Base-by-base conservation (phyloP, 2,113 vertebrate genomes). In the Podiceps cristatus region DNA sequence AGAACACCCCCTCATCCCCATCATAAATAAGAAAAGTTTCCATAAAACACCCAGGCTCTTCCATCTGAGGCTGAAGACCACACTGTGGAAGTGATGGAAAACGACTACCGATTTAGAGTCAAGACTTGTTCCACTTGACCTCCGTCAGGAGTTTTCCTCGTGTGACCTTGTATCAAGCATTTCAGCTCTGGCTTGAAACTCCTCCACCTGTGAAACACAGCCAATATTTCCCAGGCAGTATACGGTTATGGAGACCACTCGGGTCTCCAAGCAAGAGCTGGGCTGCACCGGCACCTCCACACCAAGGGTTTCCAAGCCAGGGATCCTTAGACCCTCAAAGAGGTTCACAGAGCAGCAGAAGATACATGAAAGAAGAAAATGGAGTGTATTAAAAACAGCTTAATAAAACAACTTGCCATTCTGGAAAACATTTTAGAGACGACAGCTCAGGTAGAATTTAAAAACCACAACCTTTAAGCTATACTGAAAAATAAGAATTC, bases 1-100 rank as follows among this genome's bases (percentile, higher is more conserved):
- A 47, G 71, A 66, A 20, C 91, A 79, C 78, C 82, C 76, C 75
- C 86, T 88, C 62, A 67, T 35, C 12, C 82, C 74, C 74, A 74
- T 1, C 71, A 19, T 1, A 75, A 95, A 73, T 27, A 55, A 44
- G 74, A 47, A 50, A 44, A 78, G 47, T 49, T 77, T 20, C 63
- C 50, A 18, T 13, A 33, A 33, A 23, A 55, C 62, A 47, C 33
- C 29, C 86, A 18, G 47, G 75, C 71, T 92, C 78, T 58, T 69
- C 82, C 77, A 69, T 5, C 33, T 0, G 3, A 78, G 64, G 58
- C 33, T 16, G 10, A 58, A 52, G 68, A 45, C 27, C 23, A 8
- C 1, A 31, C 22, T 13, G 33, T 22, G 25, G 31, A 20, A 35
- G 66, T 1, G 69, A 69, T 44, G 74, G 11, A 11, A 71, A 86